Evolutionary conservation across 2,888 invertebrate species (phyloP).

Genomic region (Notodonta dromedarius): DNA sequence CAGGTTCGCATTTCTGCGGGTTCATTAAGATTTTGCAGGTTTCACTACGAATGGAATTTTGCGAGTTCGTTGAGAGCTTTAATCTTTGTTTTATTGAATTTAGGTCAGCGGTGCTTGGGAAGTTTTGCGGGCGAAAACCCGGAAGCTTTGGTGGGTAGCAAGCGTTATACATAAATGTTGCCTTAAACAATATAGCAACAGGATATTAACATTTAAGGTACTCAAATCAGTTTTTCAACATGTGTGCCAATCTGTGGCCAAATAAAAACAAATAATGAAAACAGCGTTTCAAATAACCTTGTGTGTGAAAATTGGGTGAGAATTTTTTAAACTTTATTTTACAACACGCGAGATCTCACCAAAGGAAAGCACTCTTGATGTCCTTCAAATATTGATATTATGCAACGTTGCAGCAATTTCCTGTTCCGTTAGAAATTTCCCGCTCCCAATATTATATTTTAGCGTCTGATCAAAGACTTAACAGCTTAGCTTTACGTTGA

Average conservation of each 20-base stretch:
- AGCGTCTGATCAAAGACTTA: neutral
- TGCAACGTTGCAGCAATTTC: slow-evolving; percentile 2
- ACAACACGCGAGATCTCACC: neutral
- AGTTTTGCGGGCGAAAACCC: neutral
- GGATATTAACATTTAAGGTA: neutral
- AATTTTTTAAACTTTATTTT: neutral
- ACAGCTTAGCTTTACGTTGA: too few species aligned
- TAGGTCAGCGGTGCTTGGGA: neutral
- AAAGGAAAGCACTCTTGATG: neutral
- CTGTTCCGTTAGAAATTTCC: neutral
- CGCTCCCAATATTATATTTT: neutral
- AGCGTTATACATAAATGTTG: neutral
- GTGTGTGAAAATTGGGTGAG: neutral
- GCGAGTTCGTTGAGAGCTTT: neutral
- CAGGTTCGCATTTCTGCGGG: too few species aligned
- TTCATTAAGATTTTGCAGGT: neutral
- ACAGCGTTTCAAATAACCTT: too few species aligned
- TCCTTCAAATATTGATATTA: neutral
- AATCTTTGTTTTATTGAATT: slow-evolving; percentile 2
- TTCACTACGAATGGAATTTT: neutral
- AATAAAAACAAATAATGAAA: too few species aligned
- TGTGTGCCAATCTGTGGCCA: neutral
- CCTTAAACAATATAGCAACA: neutral
- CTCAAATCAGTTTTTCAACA: neutral
- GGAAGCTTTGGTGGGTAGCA: neutral